Evolutionary conservation across 2,888 invertebrate species (phyloP), one percentile per base, ranked within the genome.

Genomic region (Masnerella sp.): DNA sequence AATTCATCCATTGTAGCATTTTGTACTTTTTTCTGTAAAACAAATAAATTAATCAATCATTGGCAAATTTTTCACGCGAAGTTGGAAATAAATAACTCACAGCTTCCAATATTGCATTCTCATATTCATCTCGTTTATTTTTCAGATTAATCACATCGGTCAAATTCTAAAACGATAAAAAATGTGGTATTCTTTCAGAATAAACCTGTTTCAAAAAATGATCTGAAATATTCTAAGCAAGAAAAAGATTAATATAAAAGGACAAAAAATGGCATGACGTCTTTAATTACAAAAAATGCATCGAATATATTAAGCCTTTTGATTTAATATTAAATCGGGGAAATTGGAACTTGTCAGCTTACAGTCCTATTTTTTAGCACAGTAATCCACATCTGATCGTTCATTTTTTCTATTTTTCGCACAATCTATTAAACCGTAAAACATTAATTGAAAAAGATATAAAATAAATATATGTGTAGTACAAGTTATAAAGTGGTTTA

Each of bases 121-220:
- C 84, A 49, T 84, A 87, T 49, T 86, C 84, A 0, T 70, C 38
- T 3, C 83, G 82, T 62, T 86, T 85, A 42, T 81, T 82, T 45
- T 80, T 86, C 58, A 87, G 42, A 17, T 76, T 74, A 12, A 81
- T 72, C 4, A 86, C 79, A 25, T 83, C 82, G 5, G 81, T 69
- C 22, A 85, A 64, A 76, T 80, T 83, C 87, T 87, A 51, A n/a
- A 78, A 75, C 40, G 11, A 36, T 54, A 45, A 11, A 12, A 12
- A 3, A 5, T 7, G 12, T 34, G 11, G 14, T 3, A 12, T 3
- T 3, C 14, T 34, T 12, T 28, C 7, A 28, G n/a, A 28, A 3
- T 7, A n/a, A 28, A 28, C 7, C 28, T 28, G n/a, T 28, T 28
- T 28, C n/a, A 7, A 3, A 28, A n/a, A n/a, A n/a, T n/a, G n/a